phyloP scores from a whole-genome alignment of 2,113 vertebrate genomes.

The Python bivittatus region DNA sequence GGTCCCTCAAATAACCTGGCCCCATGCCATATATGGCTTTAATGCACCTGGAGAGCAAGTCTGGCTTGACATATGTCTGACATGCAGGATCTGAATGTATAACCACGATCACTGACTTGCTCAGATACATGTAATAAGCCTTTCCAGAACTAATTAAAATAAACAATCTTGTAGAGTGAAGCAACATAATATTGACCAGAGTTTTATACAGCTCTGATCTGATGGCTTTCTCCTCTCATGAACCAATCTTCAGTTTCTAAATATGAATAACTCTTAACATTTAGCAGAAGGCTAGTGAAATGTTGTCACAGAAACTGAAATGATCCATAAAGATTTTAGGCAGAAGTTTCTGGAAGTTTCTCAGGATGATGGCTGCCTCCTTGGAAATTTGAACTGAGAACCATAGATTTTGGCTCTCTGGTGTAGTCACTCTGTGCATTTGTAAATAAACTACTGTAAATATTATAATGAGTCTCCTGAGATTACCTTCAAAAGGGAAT shows the following conservation, averaged over 20 bases:
- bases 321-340: neutral
- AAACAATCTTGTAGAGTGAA: neutral
- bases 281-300: neutral
- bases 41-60: neutral
- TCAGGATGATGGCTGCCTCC: neutral
- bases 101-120: neutral
- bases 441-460: too few species aligned
- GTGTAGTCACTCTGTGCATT: too few species aligned
- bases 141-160: neutral
- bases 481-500: too few species aligned
- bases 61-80: too few species aligned
- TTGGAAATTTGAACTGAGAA: too few species aligned
- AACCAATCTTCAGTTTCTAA: neutral
- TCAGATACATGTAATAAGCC: neutral
- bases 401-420: too few species aligned
- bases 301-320: neutral
- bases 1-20: neutral
- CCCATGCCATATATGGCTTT: neutral
- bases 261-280: neutral
- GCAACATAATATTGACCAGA: neutral
- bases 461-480: too few species aligned
- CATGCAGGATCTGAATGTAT: neutral
- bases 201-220: neutral
- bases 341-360: neutral
- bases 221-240: neutral